Evolutionary conservation across 2,888 invertebrate genomes (phyloP).

Genomic region (Neuroscelio doddi): DNA sequence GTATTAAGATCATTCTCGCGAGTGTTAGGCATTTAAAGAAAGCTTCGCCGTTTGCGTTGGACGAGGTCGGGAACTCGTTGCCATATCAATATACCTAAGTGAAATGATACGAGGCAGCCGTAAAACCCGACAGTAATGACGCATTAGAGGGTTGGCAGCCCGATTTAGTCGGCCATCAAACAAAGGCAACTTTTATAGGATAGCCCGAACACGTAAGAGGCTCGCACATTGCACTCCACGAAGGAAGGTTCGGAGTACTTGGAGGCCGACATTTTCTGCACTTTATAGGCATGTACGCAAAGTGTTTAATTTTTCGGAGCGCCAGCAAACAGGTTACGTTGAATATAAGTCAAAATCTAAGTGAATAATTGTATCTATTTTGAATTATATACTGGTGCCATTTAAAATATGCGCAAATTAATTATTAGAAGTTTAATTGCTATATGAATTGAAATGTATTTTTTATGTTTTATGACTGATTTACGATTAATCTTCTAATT

Average conservation of each 20-base stretch:
- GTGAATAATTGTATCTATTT: neutral
- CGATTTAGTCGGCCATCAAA: slow-evolving; percentile 72
- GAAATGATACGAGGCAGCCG: slow-evolving; percentile 72
- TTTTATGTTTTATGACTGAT: neutral
- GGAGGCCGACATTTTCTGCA: slow-evolving; percentile 56
- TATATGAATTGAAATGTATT: slow-evolving; percentile 4
- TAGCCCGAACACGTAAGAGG: slow-evolving; percentile 63
- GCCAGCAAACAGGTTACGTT: slow-evolving; percentile 40
- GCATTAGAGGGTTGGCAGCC: slow-evolving; percentile 72
- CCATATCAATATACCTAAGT: slow-evolving; percentile 73
- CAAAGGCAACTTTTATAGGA: slow-evolving; percentile 72
- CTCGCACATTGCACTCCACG: slow-evolving; percentile 48
- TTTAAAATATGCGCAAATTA: slow-evolving; percentile 2
- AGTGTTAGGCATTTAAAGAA: slow-evolving; percentile 61
- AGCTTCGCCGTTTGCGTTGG: slow-evolving; percentile 64
- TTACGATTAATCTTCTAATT: neutral
- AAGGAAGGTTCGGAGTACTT: slow-evolving; percentile 36
- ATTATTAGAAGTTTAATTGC: neutral
- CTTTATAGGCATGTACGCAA: slow-evolving; percentile 55
- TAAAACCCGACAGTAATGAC: slow-evolving; percentile 72
- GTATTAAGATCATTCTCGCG: slow-evolving; percentile 50
- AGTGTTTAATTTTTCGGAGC: slow-evolving; percentile 50
- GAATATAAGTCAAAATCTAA: too few relatives aligned
- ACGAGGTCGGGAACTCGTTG: slow-evolving; percentile 71
- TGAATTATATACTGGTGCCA: slow-evolving; percentile 1